These are phyloP conservation scores for Pristiophorus japonicus DNA, from an alignment of 2,113 vertebrate genomes.

Conservation along the genomic window DNA sequence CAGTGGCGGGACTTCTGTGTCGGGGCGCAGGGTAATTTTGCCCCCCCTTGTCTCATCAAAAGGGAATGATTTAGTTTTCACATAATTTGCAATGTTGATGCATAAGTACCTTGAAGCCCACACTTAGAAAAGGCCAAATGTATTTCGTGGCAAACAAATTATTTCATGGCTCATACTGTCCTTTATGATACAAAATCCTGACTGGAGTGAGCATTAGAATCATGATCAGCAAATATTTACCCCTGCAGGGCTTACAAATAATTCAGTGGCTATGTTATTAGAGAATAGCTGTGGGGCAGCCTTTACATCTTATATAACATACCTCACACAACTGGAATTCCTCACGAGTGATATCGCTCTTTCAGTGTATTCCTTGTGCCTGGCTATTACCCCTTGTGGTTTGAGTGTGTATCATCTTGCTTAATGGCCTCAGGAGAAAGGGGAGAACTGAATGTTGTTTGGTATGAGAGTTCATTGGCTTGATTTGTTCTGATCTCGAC, in stretches of 20 bases:
- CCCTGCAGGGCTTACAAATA: constrained; percentile 3
- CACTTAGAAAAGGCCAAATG: background rate
- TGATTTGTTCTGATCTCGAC: constrained; percentile 32
- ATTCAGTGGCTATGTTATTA: constrained; percentile 26
- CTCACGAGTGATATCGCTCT: background rate
- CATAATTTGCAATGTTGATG: background rate
- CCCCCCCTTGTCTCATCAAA: background rate
- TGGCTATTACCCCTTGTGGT: background rate
- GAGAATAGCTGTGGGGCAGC: background rate
- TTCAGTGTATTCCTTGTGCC: constrained; percentile 1
- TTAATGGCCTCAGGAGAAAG: constrained; percentile 3
- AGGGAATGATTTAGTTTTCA: background rate
- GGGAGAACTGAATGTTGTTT: background rate
- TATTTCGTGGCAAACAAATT: background rate
- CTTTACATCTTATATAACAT: background rate
- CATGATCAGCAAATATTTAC: constrained; percentile 28
- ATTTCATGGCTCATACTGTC: background rate
- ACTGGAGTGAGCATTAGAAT: background rate
- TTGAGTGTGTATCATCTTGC: constrained; percentile 17
- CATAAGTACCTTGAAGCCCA: background rate
- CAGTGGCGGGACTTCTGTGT: too few species aligned
- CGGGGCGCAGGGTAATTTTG: too few species aligned
- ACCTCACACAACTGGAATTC: constrained; percentile 4
- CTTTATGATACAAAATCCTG: background rate
- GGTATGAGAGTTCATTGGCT: background rate